Percentiles rank a stretch among this genome's conserved stretches.
These are phyloP conservation scores for Gadus macrocephalus DNA, from an alignment of 2,113 vertebrate genomes.

Conservation along the genomic window DNA sequence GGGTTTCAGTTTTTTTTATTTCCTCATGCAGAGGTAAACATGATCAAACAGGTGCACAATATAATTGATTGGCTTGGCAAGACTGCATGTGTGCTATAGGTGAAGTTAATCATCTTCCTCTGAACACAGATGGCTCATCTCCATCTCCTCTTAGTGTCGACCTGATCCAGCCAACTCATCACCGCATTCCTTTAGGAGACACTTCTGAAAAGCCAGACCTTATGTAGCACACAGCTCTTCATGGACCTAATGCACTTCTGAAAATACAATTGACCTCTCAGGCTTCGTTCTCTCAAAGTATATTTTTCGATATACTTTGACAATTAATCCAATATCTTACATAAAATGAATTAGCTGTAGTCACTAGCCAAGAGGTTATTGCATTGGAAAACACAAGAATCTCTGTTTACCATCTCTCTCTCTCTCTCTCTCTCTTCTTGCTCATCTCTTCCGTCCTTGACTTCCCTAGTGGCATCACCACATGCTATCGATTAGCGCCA, in stretches of 20 bases:
- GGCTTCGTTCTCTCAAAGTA: neutral
- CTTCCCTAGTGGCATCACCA: conserved; percentile 21
- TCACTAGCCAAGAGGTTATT: conserved; percentile 8
- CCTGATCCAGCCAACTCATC: neutral
- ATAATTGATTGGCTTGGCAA: conserved; percentile 7
- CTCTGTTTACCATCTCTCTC: conserved; percentile 7
- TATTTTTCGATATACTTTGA: neutral
- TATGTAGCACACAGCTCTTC: neutral
- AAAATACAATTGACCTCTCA: neutral
- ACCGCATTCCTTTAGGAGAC: neutral
- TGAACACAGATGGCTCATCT: neutral
- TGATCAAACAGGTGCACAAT: conserved; percentile 13
- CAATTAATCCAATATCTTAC: neutral
- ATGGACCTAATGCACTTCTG: neutral
- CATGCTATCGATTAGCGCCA: conserved; percentile 46
- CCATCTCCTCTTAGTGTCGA: neutral
- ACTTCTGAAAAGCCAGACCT: neutral
- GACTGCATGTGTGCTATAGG: conserved; percentile 5
- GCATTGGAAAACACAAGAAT: neutral
- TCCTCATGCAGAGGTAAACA: too few species aligned
- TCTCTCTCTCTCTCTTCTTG: neutral
- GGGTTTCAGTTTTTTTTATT: too few species aligned
- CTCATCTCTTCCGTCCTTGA: conserved; percentile 38
- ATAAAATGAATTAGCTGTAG: neutral
- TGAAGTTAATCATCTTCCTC: conserved; percentile 21